Evolutionary conservation across 2,888 invertebrate species (phyloP).

Genomic region (Biston stratarius): DNA sequence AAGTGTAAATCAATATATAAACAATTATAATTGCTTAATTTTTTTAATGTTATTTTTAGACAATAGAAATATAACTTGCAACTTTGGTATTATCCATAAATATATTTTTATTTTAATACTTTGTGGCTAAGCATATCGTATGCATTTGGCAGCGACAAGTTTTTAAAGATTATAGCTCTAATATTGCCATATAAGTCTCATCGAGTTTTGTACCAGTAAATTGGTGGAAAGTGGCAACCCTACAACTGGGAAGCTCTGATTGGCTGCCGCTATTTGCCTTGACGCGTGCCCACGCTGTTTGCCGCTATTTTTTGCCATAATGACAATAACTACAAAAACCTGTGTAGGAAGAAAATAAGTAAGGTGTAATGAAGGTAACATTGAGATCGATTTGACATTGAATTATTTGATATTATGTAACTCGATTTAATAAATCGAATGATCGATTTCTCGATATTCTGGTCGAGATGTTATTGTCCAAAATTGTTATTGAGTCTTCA

Average conservation of each 20-base stretch:
- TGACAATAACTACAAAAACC: constrained; percentile 32
- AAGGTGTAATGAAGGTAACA: constrained; percentile 25
- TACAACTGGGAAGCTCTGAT: constrained; percentile 2
- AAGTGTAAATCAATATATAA: too few relatives aligned
- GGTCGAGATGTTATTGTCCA: background rate
- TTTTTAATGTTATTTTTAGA: too few relatives aligned
- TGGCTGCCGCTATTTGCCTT: constrained; percentile 17
- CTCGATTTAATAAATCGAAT: constrained; percentile 18
- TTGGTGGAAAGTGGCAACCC: constrained; percentile 6
- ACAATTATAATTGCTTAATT: too few relatives aligned
- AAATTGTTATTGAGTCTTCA: constrained; percentile 16
- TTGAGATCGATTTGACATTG: constrained; percentile 35
- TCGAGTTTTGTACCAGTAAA: too few relatives aligned
- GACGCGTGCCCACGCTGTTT: constrained; percentile 35
- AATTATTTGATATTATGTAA: constrained; percentile 32
- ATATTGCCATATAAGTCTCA: too few relatives aligned
- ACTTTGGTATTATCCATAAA: too few relatives aligned
- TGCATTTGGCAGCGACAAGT: too few relatives aligned
- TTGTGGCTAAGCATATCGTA: too few relatives aligned
- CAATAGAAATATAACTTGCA: too few relatives aligned
- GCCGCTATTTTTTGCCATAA: constrained; percentile 35
- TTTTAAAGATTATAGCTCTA: too few relatives aligned
- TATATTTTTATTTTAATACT: too few relatives aligned
- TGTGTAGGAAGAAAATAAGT: constrained; percentile 41
- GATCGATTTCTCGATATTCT: constrained; percentile 7